Base-by-base conservation (phyloP, 2,888 invertebrate species). In the Trichacis sp. region DNA sequence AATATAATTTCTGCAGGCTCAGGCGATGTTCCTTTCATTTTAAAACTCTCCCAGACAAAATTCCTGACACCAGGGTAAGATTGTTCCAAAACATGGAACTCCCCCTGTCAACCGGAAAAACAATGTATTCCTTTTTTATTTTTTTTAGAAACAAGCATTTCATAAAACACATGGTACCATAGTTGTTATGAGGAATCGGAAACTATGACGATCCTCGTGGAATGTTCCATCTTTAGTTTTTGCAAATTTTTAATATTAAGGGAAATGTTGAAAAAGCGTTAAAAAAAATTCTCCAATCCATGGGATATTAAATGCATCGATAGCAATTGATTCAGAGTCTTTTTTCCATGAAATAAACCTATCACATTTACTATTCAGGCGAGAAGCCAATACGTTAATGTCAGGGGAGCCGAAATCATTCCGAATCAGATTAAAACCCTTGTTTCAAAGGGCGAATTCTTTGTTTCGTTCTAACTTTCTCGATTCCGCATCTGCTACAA, bases 21-120 rank as follows among this genome's bases (percentile, higher is more conserved):
- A 42, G 51, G 58, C 38, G 73, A 69, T 8, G 67, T 61, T 19
- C 49, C 47, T 19, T 55, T 55, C 53, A 45, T 15, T 20, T 48
- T n/a, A 2, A 72, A 62, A 1, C 61, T 69, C 73, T 53, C 66
- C 73, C n/a, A n/a, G n/a, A n/a, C n/a, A n/a, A n/a, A n/a, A n/a
- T n/a, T n/a, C n/a, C n/a, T n/a, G n/a, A n/a, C 49, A 68, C 71
- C 73, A 75, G 70, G 70, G 71, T 56, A 73, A 73, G 60, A 11
- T 68, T 48, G 15, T 50, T 15, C 57, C 50, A 49, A 9, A 55
- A 17, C 2, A 68, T 71, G 47, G 74, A 71, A 8, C 36, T 52
- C 9, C 20, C 43, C 19, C 73, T 70, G 56, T 55, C 33, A 63
- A 62, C 29, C 53, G 69, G 70, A 19, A 56, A 48, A 11, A 72